Percentiles rank a stretch among this genome's conserved stretches.
phyloP scores from a whole-genome alignment of 2,113 vertebrate genomes.

The Jacana jacana region DNA sequence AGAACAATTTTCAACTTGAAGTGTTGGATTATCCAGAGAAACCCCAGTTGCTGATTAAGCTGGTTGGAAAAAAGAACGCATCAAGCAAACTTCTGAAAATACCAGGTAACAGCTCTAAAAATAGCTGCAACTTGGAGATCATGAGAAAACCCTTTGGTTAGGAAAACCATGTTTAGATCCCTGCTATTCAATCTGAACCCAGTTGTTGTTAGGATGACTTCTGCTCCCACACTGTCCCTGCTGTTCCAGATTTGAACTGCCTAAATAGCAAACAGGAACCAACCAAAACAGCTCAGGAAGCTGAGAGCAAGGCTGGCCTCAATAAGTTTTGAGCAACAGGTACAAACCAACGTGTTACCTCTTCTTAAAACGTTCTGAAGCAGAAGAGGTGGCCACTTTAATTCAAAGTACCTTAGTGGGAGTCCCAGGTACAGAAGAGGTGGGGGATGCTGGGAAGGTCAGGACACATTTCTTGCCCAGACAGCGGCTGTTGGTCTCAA shows the following conservation, averaged over 20 bases:
- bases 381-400: background rate
- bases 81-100: background rate
- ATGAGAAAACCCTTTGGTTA: background rate
- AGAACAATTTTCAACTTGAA: background rate
- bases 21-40: background rate
- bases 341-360: background rate
- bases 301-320: background rate
- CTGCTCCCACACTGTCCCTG: background rate
- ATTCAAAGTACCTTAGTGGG: constrained; percentile 84
- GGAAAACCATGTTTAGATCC: background rate
- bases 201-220: background rate
- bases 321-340: background rate
- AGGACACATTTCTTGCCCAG: constrained; percentile 87
- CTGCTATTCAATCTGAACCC: background rate
- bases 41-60: background rate
- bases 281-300: background rate
- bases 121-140: background rate
- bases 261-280: background rate
- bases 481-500: constrained; percentile 89
- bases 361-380: background rate
- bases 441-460: constrained; percentile 79
- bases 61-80: background rate
- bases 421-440: constrained; percentile 82
- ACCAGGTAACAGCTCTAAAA: background rate
- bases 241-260: background rate